Percentiles rank a stretch among this genome's conserved stretches.
These are phyloP conservation scores for Heliconius ethilla DNA, from an alignment of 2,888 invertebrate genomes.

Conservation along the genomic window DNA sequence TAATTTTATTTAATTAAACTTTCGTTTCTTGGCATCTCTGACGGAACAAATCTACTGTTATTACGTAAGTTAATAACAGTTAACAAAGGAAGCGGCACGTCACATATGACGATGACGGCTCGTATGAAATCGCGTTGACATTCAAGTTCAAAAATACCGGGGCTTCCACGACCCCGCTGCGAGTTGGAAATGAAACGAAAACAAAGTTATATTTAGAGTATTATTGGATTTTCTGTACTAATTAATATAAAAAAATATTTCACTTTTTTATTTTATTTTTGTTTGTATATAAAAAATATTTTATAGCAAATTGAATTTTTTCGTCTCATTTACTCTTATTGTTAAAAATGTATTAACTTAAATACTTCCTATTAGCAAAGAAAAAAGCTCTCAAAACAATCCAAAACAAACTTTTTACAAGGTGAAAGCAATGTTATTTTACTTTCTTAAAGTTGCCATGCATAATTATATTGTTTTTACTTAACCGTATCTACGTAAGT, in stretches of 20 bases:
- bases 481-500: constrained; percentile 11
- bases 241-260: not conserved
- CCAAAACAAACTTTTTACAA: not conserved
- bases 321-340: no score
- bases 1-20: constrained; percentile 41
- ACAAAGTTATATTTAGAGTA: constrained; percentile 3
- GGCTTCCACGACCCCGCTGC: constrained; percentile 54
- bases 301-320: no score
- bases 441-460: not conserved
- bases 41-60: constrained; percentile 55
- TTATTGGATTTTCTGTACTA: not conserved
- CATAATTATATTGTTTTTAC: not conserved
- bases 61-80: constrained; percentile 71
- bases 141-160: constrained; percentile 72
- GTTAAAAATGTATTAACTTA: not conserved
- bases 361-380: not conserved
- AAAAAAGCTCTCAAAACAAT: not conserved
- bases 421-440: not conserved
- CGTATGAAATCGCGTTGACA: constrained; percentile 78
- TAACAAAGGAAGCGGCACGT: constrained; percentile 73
- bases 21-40: constrained; percentile 45
- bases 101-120: constrained; percentile 71
- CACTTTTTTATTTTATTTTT: not conserved
- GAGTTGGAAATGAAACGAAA: constrained; percentile 4
- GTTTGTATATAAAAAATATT: no score